Percentiles rank a stretch among this genome's conserved stretches.
phyloP scores from a whole-genome alignment of 2,888 invertebrate species.

The Standfussiana lucernea region DNA sequence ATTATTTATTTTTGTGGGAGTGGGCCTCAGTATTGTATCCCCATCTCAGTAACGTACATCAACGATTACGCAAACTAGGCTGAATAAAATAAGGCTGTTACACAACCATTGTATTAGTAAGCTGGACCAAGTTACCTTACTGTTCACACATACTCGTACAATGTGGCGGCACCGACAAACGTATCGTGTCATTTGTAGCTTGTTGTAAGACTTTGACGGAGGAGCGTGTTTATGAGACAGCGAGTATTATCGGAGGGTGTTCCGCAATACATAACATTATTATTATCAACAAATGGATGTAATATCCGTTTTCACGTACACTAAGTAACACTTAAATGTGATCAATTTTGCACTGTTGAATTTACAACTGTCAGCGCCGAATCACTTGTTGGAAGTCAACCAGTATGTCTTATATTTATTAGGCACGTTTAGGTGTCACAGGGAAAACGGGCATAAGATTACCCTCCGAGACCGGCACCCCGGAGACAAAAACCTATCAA shows the following conservation, averaged over 20 bases:
- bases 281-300: background rate
- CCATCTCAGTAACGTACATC: background rate
- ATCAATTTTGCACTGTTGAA: background rate
- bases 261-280: background rate
- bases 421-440: background rate
- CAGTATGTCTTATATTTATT: background rate
- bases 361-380: no score
- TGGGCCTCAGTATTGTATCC: background rate
- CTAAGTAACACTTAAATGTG: background rate
- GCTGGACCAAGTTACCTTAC: background rate
- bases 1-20: background rate
- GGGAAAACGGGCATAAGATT: background rate
- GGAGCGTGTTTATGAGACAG: slow-evolving; percentile 1
- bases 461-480: background rate
- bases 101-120: background rate
- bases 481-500: background rate
- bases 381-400: background rate
- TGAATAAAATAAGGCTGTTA: background rate
- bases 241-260: background rate
- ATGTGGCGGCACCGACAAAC: background rate
- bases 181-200: slow-evolving; percentile 5
- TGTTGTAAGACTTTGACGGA: slow-evolving; percentile 9
- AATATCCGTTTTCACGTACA: background rate
- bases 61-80: background rate
- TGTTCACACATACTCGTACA: background rate